These are phyloP conservation scores for Serripes groenlandicus DNA, from an alignment of 2,888 invertebrate genomes.

Conservation along the genomic window DNA sequence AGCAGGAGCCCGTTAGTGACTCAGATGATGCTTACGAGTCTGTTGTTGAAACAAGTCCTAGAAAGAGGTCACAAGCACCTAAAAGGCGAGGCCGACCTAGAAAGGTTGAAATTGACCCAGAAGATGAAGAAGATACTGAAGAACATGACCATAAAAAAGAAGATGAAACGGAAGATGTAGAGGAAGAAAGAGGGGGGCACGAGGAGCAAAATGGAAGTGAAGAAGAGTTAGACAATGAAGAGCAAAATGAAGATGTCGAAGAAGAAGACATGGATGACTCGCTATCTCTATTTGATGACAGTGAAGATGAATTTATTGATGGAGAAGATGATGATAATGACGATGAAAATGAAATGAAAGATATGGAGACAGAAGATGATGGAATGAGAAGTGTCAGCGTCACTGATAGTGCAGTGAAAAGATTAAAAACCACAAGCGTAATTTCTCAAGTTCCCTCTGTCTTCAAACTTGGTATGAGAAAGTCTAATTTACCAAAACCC, in stretches of 20 bases:
- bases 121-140: conserved; percentile 20
- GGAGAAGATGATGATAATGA: conserved; percentile 1
- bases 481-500: conserved; percentile 26
- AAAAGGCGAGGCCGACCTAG: background rate
- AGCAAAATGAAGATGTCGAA: conserved; percentile 25
- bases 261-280: conserved; percentile 19
- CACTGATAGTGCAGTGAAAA: conserved; percentile 3
- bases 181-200: too few species aligned
- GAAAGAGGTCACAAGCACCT: background rate
- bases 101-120: conserved; percentile 6
- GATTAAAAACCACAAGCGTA: background rate
- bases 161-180: too few species aligned
- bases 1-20: conserved; percentile 47
- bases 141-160: conserved; percentile 24
- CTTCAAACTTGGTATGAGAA: conserved; percentile 48
- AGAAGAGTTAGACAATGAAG: conserved; percentile 9
- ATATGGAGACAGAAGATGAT: background rate
- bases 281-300: background rate
- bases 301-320: background rate
- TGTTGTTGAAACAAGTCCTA: conserved; percentile 6
- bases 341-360: background rate
- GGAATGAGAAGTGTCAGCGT: background rate
- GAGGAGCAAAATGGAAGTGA: too few species aligned
- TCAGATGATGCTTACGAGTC: conserved; percentile 27
- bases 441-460: conserved; percentile 41